A percentile compares a stretch with the other conserved stretches of the same genome.
phyloP scores from a whole-genome alignment of 2,888 invertebrate genomes.

The Sturmia bella region DNA sequence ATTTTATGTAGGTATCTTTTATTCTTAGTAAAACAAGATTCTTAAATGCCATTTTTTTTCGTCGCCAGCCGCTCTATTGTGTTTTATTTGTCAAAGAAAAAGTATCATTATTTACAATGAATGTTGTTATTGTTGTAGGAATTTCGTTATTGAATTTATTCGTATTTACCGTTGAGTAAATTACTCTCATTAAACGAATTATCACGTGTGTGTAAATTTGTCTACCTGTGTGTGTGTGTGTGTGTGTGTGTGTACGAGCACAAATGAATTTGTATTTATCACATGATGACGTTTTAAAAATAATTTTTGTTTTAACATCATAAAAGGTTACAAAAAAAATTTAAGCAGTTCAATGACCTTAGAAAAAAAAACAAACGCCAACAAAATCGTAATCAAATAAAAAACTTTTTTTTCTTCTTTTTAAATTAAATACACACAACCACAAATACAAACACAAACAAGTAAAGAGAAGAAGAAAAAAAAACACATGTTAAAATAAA shows the following conservation, averaged over 20 bases:
- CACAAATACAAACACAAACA: background rate
- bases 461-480: background rate
- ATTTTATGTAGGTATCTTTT: too few species aligned
- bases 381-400: slow-evolving; percentile 38
- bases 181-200: slow-evolving; percentile 31
- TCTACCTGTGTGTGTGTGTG: slow-evolving; percentile 7
- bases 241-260: slow-evolving; percentile 30
- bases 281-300: slow-evolving; percentile 43
- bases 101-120: slow-evolving; percentile 12
- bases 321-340: slow-evolving; percentile 25
- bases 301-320: background rate
- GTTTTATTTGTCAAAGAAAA: background rate
- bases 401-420: background rate
- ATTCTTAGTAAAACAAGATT: too few species aligned
- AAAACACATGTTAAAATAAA: background rate
- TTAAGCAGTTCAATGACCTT: slow-evolving; percentile 60
- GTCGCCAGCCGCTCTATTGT: slow-evolving; percentile 1
- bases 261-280: slow-evolving; percentile 47
- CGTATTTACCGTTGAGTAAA: slow-evolving; percentile 16
- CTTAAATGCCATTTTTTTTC: too few species aligned
- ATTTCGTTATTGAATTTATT: slow-evolving; percentile 13
- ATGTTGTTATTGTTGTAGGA: background rate
- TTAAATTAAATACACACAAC: slow-evolving; percentile 3
- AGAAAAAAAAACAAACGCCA: slow-evolving; percentile 40
- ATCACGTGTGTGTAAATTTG: background rate